A percentile compares a stretch with the other conserved stretches of the same genome.
Conservation (phyloP, 2,888 invertebrate genomes). For the Drosophila emarginata region DNA sequence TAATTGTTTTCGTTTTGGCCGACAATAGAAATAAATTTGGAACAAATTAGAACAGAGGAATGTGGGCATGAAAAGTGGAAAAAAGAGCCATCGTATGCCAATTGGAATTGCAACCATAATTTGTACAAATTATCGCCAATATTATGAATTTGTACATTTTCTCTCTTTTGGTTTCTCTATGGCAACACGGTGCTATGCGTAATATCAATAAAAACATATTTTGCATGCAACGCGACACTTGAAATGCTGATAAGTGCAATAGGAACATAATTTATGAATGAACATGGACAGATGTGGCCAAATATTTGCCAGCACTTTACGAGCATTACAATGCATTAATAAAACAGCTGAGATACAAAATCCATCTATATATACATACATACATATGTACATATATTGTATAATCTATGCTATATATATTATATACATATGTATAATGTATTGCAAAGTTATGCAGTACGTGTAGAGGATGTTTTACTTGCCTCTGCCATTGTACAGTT, state of each 20-base stretch:
- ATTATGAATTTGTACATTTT: slow-evolving; percentile 64
- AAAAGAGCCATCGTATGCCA: background rate
- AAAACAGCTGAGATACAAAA: slow-evolving; percentile 30
- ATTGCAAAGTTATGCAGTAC: background rate
- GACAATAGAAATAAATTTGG: slow-evolving; percentile 63
- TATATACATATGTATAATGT: background rate
- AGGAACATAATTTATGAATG: slow-evolving; percentile 56
- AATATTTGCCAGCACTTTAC: slow-evolving; percentile 43
- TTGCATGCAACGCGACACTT: slow-evolving; percentile 32
- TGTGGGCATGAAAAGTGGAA: background rate
- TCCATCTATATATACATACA: too few relatives aligned
- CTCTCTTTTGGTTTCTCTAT: background rate
- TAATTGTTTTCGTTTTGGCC: slow-evolving; percentile 68
- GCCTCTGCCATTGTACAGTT: background rate
- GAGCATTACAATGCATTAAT: slow-evolving; percentile 46
- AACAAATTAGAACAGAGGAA: slow-evolving; percentile 41
- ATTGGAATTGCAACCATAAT: slow-evolving; percentile 65
- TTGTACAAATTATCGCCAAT: slow-evolving; percentile 73
- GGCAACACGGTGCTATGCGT: slow-evolving; percentile 52
- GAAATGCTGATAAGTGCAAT: slow-evolving; percentile 49
- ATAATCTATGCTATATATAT: background rate
- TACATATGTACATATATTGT: background rate
- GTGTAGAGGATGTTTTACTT: too few relatives aligned
- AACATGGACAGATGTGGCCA: slow-evolving; percentile 35
- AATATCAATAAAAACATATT: slow-evolving; percentile 44